Evolutionary conservation across 1,140 invertebrate species (phyloP).

Genomic region (Amyelois transitella): DNA sequence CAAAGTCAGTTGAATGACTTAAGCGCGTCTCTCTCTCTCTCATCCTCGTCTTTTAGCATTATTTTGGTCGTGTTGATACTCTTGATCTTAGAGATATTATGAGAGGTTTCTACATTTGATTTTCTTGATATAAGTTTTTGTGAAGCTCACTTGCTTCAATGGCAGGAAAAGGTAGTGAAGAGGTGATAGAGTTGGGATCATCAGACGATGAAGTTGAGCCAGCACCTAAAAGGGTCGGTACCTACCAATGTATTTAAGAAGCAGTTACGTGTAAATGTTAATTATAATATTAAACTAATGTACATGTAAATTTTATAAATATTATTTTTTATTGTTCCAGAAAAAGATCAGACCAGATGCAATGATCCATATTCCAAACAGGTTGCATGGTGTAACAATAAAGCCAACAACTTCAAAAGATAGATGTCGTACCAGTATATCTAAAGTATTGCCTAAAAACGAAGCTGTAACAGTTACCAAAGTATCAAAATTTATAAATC

Average conservation of each 20-base stretch:
- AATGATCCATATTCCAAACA: conserved; percentile 57
- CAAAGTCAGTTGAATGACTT: too few species aligned
- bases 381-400: conserved; percentile 37
- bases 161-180: conserved; percentile 37
- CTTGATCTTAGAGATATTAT: too few species aligned
- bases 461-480: conserved; percentile 20
- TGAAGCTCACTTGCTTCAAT: background rate
- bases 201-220: conserved; percentile 60
- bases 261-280: background rate
- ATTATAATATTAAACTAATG: background rate
- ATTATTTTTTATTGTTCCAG: conserved; percentile 32
- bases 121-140: too few species aligned
- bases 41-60: too few species aligned
- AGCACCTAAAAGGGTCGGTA: conserved; percentile 49
- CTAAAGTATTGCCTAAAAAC: conserved; percentile 7
- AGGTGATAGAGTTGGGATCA: conserved; percentile 62
- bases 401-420: conserved; percentile 26
- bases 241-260: background rate
- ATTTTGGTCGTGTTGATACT: too few species aligned
- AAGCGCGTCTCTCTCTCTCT: too few species aligned
- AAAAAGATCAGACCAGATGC: conserved; percentile 47
- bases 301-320: conserved; percentile 6
- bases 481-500: conserved; percentile 7
- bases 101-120: too few species aligned
- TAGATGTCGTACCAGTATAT: background rate